Evolutionary conservation across 2,113 vertebrate species (phyloP).

Genomic region (Tapirus terrestris): DNA sequence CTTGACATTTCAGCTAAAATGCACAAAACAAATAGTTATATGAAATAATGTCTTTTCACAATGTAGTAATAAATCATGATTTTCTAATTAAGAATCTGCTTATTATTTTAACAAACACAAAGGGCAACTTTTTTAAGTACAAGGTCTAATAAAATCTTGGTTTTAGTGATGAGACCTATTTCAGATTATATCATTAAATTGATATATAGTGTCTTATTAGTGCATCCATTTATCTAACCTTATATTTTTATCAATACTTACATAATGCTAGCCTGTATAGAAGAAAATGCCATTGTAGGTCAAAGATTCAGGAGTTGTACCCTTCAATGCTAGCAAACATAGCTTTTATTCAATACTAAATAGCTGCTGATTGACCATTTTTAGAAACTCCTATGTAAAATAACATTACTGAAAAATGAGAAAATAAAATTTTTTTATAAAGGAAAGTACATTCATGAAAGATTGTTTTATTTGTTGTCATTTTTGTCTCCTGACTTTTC

Average conservation of each 20-base stretch:
- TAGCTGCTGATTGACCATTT: background rate
- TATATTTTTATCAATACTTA: conserved; percentile 29
- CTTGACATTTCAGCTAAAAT: background rate
- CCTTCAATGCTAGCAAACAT: background rate
- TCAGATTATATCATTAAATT: background rate
- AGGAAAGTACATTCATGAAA: background rate
- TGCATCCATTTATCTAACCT: background rate
- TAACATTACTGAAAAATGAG: background rate
- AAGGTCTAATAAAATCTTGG: background rate
- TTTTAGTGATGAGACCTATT: conserved; percentile 2
- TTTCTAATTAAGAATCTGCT: conserved; percentile 42
- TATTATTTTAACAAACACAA: conserved; percentile 21
- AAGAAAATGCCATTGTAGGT: background rate
- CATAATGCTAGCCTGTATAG: background rate
- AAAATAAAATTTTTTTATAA: background rate
- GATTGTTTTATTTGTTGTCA: background rate
- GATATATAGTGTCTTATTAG: background rate
- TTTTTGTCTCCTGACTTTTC: conserved; percentile 32
- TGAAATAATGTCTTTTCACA: background rate
- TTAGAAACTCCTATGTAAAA: background rate
- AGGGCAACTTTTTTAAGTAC: background rate
- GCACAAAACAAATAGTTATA: background rate
- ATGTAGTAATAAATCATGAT: background rate
- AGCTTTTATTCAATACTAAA: background rate
- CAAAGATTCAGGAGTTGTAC: background rate